A percentile compares a stretch with the other conserved stretches of the same genome.
phyloP scores from a whole-genome alignment of 2,888 invertebrate species.

The Digitonthophagus gazella region DNA sequence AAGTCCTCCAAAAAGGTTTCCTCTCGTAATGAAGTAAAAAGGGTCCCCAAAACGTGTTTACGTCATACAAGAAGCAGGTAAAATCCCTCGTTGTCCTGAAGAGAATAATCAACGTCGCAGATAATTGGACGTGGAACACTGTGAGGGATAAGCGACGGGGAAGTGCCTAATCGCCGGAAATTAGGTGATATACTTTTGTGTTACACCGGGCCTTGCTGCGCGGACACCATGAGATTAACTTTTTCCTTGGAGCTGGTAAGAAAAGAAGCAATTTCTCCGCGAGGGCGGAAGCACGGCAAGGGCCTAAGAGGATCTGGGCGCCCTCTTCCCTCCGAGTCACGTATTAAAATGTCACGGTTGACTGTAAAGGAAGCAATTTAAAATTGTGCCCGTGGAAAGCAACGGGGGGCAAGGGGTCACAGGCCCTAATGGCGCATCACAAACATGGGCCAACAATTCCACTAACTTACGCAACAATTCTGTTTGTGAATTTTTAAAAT shows the following conservation, averaged over 20 bases:
- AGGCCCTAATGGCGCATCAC: slow-evolving; percentile 4
- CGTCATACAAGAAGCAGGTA: not conserved
- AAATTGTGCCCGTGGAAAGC: slow-evolving; percentile 24
- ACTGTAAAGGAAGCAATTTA: slow-evolving; percentile 29
- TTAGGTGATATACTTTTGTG: slow-evolving; percentile 18
- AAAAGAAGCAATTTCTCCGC: slow-evolving; percentile 15
- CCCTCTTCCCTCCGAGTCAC: slow-evolving; percentile 16
- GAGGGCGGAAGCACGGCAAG: not conserved
- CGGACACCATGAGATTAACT: slow-evolving; percentile 16
- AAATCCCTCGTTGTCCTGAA: not conserved
- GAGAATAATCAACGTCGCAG: slow-evolving; percentile 3
- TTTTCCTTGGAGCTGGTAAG: slow-evolving; percentile 8
- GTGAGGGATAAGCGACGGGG: not conserved
- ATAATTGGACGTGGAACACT: not conserved
- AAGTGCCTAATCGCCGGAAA: slow-evolving; percentile 15
- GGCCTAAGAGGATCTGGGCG: not conserved
- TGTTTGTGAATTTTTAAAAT: too few relatives aligned
- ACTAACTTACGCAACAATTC: too few relatives aligned
- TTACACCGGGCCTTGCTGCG: slow-evolving; percentile 2
- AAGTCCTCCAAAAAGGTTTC: not conserved
- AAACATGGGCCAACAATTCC: slow-evolving; percentile 6
- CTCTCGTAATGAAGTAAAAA: not conserved
- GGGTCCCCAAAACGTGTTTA: not conserved
- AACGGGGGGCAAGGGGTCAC: not conserved
- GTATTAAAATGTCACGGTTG: slow-evolving; percentile 28